A percentile compares a stretch with the other conserved stretches of the same genome.
These are phyloP conservation scores for Margaritifera margaritifera DNA, from an alignment of 2,888 invertebrate genomes.

Conservation along the genomic window DNA sequence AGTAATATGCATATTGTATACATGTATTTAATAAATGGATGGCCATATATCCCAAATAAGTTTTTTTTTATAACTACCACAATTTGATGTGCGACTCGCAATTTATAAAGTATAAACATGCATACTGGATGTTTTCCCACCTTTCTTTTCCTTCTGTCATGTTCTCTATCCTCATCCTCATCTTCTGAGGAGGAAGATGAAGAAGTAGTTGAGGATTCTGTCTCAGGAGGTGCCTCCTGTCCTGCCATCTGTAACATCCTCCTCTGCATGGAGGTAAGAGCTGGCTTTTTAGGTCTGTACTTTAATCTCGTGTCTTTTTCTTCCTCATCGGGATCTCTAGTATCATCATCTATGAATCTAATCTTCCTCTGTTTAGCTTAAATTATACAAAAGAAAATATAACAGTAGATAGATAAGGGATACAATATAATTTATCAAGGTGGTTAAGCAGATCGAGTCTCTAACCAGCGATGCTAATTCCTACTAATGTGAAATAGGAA, in stretches of 20 bases:
- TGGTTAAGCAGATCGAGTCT: too few species aligned
- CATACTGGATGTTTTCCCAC: too few species aligned
- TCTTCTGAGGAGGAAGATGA: slow-evolving; percentile 21
- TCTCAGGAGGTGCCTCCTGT: slow-evolving; percentile 83
- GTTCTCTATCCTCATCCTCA: slow-evolving; percentile 30
- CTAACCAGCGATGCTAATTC: too few species aligned
- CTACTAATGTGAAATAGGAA: too few species aligned
- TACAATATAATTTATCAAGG: background rate
- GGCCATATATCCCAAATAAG: too few species aligned
- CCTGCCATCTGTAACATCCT: slow-evolving; percentile 90
- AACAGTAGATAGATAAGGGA: background rate
- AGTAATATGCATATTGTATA: too few species aligned
- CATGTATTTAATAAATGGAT: too few species aligned
- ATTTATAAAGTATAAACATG: too few species aligned
- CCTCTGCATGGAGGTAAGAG: slow-evolving; percentile 80
- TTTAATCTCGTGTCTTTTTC: slow-evolving; percentile 65
- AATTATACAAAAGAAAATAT: slow-evolving; percentile 11
- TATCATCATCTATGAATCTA: slow-evolving; percentile 79
- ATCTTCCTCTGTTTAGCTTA: slow-evolving; percentile 72
- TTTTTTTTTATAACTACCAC: too few species aligned
- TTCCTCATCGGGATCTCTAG: slow-evolving; percentile 71
- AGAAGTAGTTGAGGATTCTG: slow-evolving; percentile 9
- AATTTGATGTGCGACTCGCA: too few species aligned
- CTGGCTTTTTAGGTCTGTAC: slow-evolving; percentile 33
- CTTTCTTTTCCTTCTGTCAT: background rate